Base-by-base conservation (phyloP, 1,140 invertebrate genomes). In the Drosophila novamexicana region DNA sequence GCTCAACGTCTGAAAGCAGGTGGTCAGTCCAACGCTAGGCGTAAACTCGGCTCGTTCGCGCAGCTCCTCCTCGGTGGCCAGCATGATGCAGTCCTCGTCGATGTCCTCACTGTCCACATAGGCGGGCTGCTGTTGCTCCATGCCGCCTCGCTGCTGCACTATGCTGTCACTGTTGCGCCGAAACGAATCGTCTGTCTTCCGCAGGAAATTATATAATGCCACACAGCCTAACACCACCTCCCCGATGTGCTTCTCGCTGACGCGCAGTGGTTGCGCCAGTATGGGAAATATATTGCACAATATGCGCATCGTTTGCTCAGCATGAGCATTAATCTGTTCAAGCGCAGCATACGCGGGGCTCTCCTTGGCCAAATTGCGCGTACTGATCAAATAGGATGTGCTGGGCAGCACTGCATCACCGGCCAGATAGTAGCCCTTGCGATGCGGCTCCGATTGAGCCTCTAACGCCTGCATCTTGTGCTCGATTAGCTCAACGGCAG, bases 241-340 rank as follows among this genome's bases (percentile, higher is more conserved):
- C 22, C 79, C 73, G 29, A 91, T 91, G 59, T 92, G 90, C 61
- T 91, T 84, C 56, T 86, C 88, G 57, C 83, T 86, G 18, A 92
- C 70, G 40, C 86, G 81, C 49, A 92, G 49, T 9, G 91, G 91
- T 32, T 91, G 84, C 29, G 81, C 79, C 42, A 92, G 37, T 36
- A 92, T 92, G 7, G 91, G 91, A 49, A 92, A 92, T 66, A 92
- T 84, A n/a, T 92, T 92, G 69, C 84, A 83, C 42, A 92, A 71
- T 42, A 92, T 91, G 14, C 88, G 79, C 71, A 92, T 79, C 5
- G 90, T 88, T 56, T 91, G 81, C 49, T 92, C 88, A n/a, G 81
- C 78, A 57, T 92, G 83, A 6, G 70, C 76, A 53, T 88, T 90
- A 9, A 85, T 62, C 65, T 79, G 69, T 59, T 83, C 83, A 4